Conservation (phyloP, 2,797 vertebrate genomes). For the Alosa sapidissima region DNA sequence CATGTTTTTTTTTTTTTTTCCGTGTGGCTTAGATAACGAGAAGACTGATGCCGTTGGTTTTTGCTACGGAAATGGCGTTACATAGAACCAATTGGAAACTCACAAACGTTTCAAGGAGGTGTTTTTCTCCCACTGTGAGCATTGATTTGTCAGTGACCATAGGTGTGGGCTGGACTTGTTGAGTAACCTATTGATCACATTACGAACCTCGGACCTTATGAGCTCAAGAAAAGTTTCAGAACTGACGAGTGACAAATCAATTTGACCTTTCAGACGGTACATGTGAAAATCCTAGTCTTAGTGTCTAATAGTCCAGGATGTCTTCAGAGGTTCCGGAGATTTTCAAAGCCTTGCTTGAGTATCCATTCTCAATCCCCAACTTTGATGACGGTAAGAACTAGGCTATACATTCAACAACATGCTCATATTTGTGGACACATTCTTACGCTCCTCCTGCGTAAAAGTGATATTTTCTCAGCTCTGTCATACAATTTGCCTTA, state of each 20-base stretch:
- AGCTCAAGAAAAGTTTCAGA: slow-evolving; percentile 15
- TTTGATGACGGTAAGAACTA: slow-evolving; percentile 80
- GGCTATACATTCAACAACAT: neutral
- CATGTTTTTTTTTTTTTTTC: neutral
- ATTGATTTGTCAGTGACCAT: slow-evolving; percentile 54
- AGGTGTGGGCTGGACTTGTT: slow-evolving; percentile 40
- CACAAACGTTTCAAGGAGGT: neutral
- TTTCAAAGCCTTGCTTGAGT: slow-evolving; percentile 85
- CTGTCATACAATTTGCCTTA: neutral
- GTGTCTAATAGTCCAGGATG: slow-evolving; percentile 53
- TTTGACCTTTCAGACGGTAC: neutral
- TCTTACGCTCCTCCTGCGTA: neutral
- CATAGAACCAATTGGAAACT: slow-evolving; percentile 45
- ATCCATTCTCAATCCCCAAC: slow-evolving; percentile 78
- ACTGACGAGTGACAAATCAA: neutral
- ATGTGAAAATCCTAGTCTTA: neutral
- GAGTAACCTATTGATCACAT: slow-evolving; percentile 51
- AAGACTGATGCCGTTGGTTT: slow-evolving; percentile 48
- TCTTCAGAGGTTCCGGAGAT: slow-evolving; percentile 86
- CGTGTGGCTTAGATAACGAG: slow-evolving; percentile 56
- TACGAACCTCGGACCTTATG: neutral
- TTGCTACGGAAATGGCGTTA: neutral
- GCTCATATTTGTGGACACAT: neutral
- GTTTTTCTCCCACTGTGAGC: neutral
- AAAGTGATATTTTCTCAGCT: neutral